Evolutionary conservation across 2,113 vertebrate species (phyloP), one percentile per base, ranked within the genome.

Genomic region (Mustelus asterias): DNA sequence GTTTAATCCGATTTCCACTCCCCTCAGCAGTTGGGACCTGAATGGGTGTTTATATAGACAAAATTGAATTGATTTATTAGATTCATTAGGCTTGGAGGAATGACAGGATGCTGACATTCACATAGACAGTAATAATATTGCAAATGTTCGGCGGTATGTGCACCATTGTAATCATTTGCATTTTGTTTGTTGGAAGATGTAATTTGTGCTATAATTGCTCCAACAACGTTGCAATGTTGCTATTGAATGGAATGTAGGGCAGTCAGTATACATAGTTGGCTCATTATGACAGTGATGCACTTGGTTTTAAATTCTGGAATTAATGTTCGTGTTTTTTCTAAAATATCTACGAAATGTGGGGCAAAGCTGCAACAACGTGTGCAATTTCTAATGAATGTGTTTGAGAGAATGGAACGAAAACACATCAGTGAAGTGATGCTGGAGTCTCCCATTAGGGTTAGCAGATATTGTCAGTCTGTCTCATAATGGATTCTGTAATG

Each of bases 241-340:
- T 60, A 37, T 92, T 33, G 54, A 60, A 63, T 90, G 14, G 29
- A 92, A 33, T 33, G 26, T 63, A 33, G 5, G 54, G 29, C 29
- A 92, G 29, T 89, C 58, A 63, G 88, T 63, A 60, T 13, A 33
- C 0, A 18, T 90, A 29, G 26, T 92, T 60, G 54, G 24, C 11
- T 92, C 29, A 11, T 60, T 33, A 58, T 92, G 54, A 3, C 2
- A 20, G 58, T 63, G 58, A 92, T 92, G 8, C 13, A 14, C 54
- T 60, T 60, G 29, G 88, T 92, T 92, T 92, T 92, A 92, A 63
- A 92, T n/a, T 92, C 54, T 63, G 63, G 88, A 63, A 92, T 60
- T 92, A 63, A 63, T n/a, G 58, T 60, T 44, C 10, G 80, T 54
- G 16, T 18, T 3, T n/a, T 92, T 92, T n/a, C 29, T 63, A n/a